These are phyloP conservation scores for Drosophila macrospina DNA, from an alignment of 2,888 invertebrate genomes.

Conservation along the genomic window DNA sequence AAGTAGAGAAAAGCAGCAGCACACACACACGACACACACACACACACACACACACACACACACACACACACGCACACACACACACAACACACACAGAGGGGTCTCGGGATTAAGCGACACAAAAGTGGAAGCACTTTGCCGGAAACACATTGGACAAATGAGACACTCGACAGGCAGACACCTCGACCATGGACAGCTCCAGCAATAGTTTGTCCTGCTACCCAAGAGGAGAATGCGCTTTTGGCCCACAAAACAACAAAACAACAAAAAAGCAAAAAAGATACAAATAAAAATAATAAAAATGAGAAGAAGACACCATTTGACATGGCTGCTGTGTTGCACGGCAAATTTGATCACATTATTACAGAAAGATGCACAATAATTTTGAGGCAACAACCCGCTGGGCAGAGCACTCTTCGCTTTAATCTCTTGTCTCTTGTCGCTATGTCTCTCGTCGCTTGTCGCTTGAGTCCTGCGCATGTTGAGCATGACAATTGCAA, in stretches of 20 bases:
- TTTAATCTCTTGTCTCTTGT: conserved; percentile 4
- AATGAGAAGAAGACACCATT: conserved; percentile 13
- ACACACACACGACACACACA: conserved; percentile 3
- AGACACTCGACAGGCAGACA: conserved; percentile 48
- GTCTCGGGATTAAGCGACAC: conserved; percentile 46
- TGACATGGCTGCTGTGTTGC: conserved; percentile 26
- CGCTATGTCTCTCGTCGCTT: not conserved
- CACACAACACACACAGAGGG: not conserved
- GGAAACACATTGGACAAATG: conserved; percentile 64
- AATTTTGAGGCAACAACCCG: conserved; percentile 21
- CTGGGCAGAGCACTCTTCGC: conserved; percentile 8
- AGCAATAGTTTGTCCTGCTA: conserved; percentile 7
- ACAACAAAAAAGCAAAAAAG: not conserved
- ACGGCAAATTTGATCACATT: conserved; percentile 69
- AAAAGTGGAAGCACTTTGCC: conserved; percentile 57
- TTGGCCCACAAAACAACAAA: not conserved
- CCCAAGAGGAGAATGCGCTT: not conserved
- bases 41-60: conserved; percentile 5
- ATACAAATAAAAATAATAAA: not conserved
- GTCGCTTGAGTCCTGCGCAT: conserved; percentile 29
- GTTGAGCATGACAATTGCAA: conserved; percentile 70
- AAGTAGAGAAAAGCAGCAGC: conserved; percentile 1
- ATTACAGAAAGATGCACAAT: conserved; percentile 59
- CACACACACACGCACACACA: not conserved
- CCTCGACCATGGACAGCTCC: conserved; percentile 1